Evolutionary conservation across 2,888 invertebrate genomes (phyloP), one percentile per base, ranked within the genome.

Genomic region (Andrena praecox): DNA sequence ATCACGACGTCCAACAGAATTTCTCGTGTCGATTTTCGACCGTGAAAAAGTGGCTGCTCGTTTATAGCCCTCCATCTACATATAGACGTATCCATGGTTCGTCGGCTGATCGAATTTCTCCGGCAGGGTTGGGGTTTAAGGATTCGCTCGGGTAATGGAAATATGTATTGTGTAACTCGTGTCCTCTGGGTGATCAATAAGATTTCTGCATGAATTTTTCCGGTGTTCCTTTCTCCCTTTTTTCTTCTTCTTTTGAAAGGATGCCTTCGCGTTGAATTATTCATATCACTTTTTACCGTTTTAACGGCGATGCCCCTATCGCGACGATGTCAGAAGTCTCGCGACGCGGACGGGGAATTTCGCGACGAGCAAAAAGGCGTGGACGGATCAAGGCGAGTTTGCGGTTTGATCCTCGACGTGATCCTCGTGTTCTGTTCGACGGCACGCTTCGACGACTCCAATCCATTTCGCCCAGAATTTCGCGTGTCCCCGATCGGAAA

Each of bases 361-460:
- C 16, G 24, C 68, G 56, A 60, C 60, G 72, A 77, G 68, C 66
- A 87, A 85, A 85, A 82, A 72, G 42, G 76, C 69, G 27, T 33
- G 54, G 52, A 52, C 29, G 77, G 76, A 78, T 78, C 77, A 75
- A 29, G 76, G 54, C 75, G 76, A 85, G 84, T 87, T 87, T 87
- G 84, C 76, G 82, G 81, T 86, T 74, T 86, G 86, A 89, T 89
- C 89, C 86, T 64, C 50, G 66, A 33, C 73, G 35, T 90, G 91
- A 91, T 91, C 91, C 91, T 85, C 75, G 84, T 84, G 87, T 84
- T 80, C 80, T 80, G 85, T 86, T 84, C 80, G 74, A 87, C 83
- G 83, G 89, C 91, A 91, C 91, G 91, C 87, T 76, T 89, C 87
- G 84, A 77, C 86, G 84, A 83, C 72, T 86, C 84, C 84, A 78